Evolutionary conservation across 1,140 invertebrate species (phyloP).

Genomic region (Polypedilum pembai): DNA sequence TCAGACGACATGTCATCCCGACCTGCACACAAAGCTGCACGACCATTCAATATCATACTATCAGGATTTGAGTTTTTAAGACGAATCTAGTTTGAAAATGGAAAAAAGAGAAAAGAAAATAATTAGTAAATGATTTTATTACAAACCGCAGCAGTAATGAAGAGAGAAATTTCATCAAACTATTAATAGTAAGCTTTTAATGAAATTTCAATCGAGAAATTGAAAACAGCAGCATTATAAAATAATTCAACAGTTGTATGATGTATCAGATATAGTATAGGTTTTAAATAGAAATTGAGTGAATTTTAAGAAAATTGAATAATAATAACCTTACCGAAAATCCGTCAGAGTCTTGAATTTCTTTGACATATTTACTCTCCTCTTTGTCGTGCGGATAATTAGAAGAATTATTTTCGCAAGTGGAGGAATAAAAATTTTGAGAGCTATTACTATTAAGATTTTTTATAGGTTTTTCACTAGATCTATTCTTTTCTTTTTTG

Average conservation of each 20-base stretch:
- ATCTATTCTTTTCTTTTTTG: constrained; percentile 56
- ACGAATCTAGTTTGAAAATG: constrained; percentile 44
- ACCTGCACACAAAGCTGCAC: constrained; percentile 69
- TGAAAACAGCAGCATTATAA: too few species aligned
- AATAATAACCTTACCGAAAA: constrained; percentile 28
- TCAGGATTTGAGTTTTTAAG: constrained; percentile 49
- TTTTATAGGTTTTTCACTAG: constrained; percentile 46
- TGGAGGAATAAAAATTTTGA: constrained; percentile 14
- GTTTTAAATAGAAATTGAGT: neutral
- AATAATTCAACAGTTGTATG: too few species aligned
- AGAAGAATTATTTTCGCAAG: constrained; percentile 29
- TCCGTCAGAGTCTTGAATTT: constrained; percentile 21
- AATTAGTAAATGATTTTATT: neutral
- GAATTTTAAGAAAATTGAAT: constrained; percentile 25
- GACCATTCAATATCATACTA: constrained; percentile 60
- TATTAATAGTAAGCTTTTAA: too few species aligned
- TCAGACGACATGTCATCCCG: constrained; percentile 65
- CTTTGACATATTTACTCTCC: constrained; percentile 24
- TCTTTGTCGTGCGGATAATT: neutral
- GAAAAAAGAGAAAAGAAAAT: constrained; percentile 30
- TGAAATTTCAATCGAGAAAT: too few species aligned
- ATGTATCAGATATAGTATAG: too few species aligned
- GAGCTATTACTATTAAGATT: constrained; percentile 32
- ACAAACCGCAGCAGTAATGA: too few species aligned
- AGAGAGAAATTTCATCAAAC: too few species aligned